Evolutionary conservation across 2,113 vertebrate species (phyloP).

Genomic region (Sylvilagus bachmani): DNA sequence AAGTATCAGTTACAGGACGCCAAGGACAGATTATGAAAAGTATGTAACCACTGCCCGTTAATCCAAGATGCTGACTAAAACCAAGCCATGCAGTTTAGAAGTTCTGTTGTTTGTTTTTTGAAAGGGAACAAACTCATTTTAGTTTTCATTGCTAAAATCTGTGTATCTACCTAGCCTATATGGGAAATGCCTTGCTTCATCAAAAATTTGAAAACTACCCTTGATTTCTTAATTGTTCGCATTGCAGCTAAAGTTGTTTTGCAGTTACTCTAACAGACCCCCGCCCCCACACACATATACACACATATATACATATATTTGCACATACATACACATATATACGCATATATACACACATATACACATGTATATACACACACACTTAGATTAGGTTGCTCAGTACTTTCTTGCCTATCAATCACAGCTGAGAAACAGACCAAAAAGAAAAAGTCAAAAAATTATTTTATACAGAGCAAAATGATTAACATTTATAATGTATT

Average conservation of each 20-base stretch:
- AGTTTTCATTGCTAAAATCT: slow-evolving; percentile 27
- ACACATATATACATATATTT: background rate
- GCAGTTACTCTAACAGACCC: background rate
- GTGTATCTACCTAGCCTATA: background rate
- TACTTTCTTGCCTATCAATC: slow-evolving; percentile 7
- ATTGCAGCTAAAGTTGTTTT: slow-evolving; percentile 49
- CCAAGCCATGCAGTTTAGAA: background rate
- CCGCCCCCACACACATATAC: background rate
- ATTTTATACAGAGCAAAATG: slow-evolving; percentile 12
- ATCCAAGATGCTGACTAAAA: slow-evolving; percentile 51
- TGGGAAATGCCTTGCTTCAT: background rate
- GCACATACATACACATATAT: background rate
- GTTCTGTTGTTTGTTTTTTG: background rate
- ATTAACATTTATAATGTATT: background rate
- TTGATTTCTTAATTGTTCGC: slow-evolving; percentile 3
- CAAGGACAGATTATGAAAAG: slow-evolving; percentile 73
- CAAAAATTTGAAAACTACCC: background rate
- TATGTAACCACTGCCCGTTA: slow-evolving; percentile 60
- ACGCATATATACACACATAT: background rate
- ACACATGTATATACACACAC: background rate
- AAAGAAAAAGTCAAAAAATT: background rate
- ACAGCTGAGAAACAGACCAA: background rate
- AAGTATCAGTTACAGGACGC: slow-evolving; percentile 71
- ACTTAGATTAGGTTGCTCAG: slow-evolving; percentile 24
- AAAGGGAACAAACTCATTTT: background rate